Evolutionary conservation across 2,888 invertebrate species (phyloP).

Genomic region (Zootermopsis nevadensis): DNA sequence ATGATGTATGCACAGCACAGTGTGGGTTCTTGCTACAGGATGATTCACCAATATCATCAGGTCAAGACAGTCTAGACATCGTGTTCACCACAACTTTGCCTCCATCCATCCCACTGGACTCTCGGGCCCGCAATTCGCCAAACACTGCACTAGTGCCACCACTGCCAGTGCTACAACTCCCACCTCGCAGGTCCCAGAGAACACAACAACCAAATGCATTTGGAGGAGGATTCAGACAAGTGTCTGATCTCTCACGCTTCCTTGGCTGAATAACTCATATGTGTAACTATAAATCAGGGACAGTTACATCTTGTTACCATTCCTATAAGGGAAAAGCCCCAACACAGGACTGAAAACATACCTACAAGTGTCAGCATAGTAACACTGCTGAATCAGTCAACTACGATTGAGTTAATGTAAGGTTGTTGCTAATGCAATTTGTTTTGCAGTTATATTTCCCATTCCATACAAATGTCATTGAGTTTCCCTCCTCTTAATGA

Average conservation of each 20-base stretch:
- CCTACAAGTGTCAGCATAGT: background rate
- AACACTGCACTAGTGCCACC: constrained; percentile 50
- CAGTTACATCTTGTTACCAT: background rate
- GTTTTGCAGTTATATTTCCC: too few relatives aligned
- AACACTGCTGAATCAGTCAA: constrained; percentile 1
- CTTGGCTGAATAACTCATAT: constrained; percentile 66
- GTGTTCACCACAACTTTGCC: constrained; percentile 40
- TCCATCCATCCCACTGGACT: constrained; percentile 23
- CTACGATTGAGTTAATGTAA: background rate
- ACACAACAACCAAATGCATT: background rate
- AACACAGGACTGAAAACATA: background rate
- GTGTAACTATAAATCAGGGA: background rate
- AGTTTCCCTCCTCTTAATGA: too few relatives aligned
- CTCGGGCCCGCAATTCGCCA: constrained; percentile 43
- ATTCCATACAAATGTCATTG: too few relatives aligned
- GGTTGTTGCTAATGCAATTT: background rate
- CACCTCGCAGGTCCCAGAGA: constrained; percentile 31
- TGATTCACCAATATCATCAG: constrained; percentile 17
- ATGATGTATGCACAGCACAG: constrained; percentile 91
- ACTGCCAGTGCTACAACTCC: constrained; percentile 42
- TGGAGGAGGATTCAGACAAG: constrained; percentile 68
- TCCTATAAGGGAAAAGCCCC: background rate
- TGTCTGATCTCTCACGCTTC: constrained; percentile 81
- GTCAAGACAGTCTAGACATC: constrained; percentile 16
- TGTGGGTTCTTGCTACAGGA: constrained; percentile 78